Percentiles rank a stretch among this genome's conserved stretches.
phyloP scores from a whole-genome alignment of 2,888 invertebrate species.

The Amphipoea oculea region DNA sequence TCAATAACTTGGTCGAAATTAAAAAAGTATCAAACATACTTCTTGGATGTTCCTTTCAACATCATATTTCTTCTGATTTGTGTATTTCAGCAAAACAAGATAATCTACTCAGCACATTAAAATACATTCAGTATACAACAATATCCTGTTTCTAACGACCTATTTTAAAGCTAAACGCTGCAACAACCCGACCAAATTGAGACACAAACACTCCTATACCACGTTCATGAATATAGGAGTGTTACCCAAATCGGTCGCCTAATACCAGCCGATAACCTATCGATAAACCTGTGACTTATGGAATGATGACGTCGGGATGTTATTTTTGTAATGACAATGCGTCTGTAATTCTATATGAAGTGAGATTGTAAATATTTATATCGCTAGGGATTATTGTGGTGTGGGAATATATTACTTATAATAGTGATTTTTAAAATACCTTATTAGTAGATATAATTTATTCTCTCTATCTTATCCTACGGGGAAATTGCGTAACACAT shows the following conservation, averaged over 20 bases:
- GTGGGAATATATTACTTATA: background rate
- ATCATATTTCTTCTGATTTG: background rate
- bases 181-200: constrained; percentile 34
- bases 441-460: background rate
- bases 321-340: constrained; percentile 57
- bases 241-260: constrained; percentile 31
- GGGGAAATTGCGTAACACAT: too few relatives aligned
- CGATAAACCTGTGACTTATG: constrained; percentile 59
- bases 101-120: background rate
- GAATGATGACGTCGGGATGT: constrained; percentile 42
- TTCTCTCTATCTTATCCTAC: background rate
- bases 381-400: background rate
- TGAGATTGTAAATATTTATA: constrained; percentile 33
- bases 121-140: constrained; percentile 32
- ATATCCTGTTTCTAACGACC: constrained; percentile 55
- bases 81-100: background rate
- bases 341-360: background rate
- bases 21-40: background rate
- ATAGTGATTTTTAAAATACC: background rate
- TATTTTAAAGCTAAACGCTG: constrained; percentile 43
- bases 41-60: background rate
- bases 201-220: background rate
- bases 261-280: constrained; percentile 55
- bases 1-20: background rate
- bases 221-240: background rate